phyloP scores from a whole-genome alignment of 2,113 vertebrate genomes.

The Passer montanus region DNA sequence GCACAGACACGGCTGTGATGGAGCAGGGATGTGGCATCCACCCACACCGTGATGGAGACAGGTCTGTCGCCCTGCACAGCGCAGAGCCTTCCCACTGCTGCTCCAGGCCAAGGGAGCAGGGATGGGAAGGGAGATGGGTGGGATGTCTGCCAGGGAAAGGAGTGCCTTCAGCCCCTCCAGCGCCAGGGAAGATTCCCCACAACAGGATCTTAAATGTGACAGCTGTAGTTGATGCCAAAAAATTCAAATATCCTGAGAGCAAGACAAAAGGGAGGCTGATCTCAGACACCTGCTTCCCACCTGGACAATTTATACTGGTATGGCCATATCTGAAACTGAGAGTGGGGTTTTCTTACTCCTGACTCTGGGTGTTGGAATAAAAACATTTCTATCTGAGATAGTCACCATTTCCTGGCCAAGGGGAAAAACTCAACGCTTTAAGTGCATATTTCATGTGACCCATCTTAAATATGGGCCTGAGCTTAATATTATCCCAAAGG shows the following conservation, averaged over 20 bases:
- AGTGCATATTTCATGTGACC: neutral
- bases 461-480: neutral
- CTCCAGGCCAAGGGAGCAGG: neutral
- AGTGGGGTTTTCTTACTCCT: neutral
- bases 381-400: neutral
- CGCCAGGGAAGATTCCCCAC: rapidly evolving
- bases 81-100: neutral
- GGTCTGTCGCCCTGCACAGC: rapidly evolving
- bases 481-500: neutral
- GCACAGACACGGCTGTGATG: neutral
- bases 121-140: neutral
- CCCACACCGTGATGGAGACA: rapidly evolving
- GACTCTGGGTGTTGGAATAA: neutral
- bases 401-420: too few relatives aligned
- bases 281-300: neutral
- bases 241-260: rapidly evolving
- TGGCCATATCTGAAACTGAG: neutral
- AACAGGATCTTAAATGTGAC: neutral
- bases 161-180: rapidly evolving
- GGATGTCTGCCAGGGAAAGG: neutral
- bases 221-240: neutral
- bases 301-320: neutral
- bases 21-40: neutral
- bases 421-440: neutral
- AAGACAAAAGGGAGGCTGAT: neutral